These are phyloP conservation scores for Hemicrepidius hirtus DNA, from an alignment of 2,888 invertebrate genomes.

Conservation along the genomic window DNA sequence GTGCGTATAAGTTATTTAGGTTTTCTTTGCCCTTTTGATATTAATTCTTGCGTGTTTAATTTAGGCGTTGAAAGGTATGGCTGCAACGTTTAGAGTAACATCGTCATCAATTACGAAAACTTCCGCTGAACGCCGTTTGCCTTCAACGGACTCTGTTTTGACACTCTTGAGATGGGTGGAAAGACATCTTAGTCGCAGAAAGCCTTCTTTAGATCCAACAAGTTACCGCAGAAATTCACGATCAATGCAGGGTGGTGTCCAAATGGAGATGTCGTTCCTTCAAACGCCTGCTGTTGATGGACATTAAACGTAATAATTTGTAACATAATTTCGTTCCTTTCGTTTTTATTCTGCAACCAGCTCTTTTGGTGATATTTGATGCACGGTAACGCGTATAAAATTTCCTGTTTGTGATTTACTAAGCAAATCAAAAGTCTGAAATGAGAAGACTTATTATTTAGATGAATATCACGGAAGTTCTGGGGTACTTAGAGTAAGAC, in stretches of 20 bases:
- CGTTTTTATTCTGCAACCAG: background rate
- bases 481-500: conserved; percentile 31
- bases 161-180: conserved; percentile 95
- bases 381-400: conserved; percentile 18
- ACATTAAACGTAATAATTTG: conserved; percentile 14
- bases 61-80: conserved; percentile 94
- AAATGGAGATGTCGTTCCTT: conserved; percentile 86
- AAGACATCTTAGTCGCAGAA: conserved; percentile 86
- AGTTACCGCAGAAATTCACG: conserved; percentile 78
- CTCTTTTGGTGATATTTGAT: background rate
- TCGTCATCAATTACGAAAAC: conserved; percentile 90
- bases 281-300: conserved; percentile 61
- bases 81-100: conserved; percentile 92
- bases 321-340: background rate
- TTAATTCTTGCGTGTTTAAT: conserved; percentile 21
- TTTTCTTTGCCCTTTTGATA: background rate
- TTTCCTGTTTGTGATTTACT: conserved; percentile 7
- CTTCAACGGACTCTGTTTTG: conserved; percentile 91
- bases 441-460: conserved; percentile 16
- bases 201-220: conserved; percentile 75
- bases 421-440: conserved; percentile 37
- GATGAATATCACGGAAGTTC: conserved; percentile 23
- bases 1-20: conserved; percentile 72
- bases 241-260: conserved; percentile 81
- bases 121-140: conserved; percentile 89